Evolutionary conservation across 2,113 vertebrate genomes (phyloP).

Genomic region (Calonectris borealis): DNA sequence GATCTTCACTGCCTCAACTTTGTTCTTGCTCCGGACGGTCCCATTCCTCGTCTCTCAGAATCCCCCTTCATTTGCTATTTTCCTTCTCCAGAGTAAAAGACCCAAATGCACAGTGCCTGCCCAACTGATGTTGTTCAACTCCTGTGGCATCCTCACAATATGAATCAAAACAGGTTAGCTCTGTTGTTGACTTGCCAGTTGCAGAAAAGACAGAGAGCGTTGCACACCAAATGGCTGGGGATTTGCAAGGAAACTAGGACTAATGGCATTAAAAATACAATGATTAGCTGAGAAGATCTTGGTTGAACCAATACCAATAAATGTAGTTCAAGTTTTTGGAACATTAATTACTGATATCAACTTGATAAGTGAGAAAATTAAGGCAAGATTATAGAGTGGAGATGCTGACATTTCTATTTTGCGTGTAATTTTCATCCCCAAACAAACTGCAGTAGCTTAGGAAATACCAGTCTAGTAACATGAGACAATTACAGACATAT

Average conservation of each 20-base stretch:
- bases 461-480: slow-evolving; percentile 27
- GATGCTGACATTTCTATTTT: slow-evolving; percentile 19
- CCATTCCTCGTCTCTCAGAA: neutral
- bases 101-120: neutral
- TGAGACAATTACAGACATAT: slow-evolving; percentile 21
- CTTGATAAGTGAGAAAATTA: slow-evolving; percentile 32
- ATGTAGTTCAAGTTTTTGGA: neutral
- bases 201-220: neutral
- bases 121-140: neutral
- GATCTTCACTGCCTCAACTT: neutral
- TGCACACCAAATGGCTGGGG: neutral
- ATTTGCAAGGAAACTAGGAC: neutral
- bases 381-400: slow-evolving; percentile 20
- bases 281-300: neutral
- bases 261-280: neutral
- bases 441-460: slow-evolving; percentile 28
- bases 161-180: neutral
- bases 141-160: neutral
- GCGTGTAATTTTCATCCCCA: slow-evolving; percentile 35
- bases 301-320: neutral
- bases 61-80: neutral
- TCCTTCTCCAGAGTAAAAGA: neutral
- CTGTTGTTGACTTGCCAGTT: neutral
- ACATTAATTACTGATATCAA: slow-evolving; percentile 43
- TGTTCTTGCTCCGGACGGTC: neutral